A percentile compares a stretch with the other conserved stretches of the same genome.
phyloP scores from a whole-genome alignment of 2,888 invertebrate species.

The Lepidochrysops patricia region DNA sequence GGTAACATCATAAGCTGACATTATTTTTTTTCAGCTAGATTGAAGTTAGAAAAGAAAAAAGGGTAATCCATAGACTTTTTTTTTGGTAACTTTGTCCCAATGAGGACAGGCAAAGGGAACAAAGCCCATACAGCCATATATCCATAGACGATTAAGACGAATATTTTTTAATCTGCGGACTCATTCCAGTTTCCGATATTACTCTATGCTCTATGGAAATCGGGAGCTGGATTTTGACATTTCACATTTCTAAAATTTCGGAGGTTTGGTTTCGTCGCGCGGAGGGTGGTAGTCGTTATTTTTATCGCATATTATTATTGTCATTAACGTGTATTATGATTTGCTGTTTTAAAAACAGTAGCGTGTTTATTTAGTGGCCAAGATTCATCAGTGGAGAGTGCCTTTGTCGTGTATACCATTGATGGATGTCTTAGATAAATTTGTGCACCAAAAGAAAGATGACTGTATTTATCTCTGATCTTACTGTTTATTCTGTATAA shows the following conservation, averaged over 20 bases:
- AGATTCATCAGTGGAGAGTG: constrained; percentile 34
- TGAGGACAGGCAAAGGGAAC: too few species aligned
- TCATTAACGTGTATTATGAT: constrained; percentile 39
- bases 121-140: too few species aligned
- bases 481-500: constrained; percentile 53
- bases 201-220: constrained; percentile 13
- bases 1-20: too few species aligned
- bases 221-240: constrained; percentile 29
- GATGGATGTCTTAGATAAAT: constrained; percentile 48
- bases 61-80: too few species aligned
- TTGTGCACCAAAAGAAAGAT: constrained; percentile 53
- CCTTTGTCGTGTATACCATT: constrained; percentile 41
- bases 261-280: constrained; percentile 41
- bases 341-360: constrained; percentile 40
- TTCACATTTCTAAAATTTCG: constrained; percentile 40
- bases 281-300: constrained; percentile 45
- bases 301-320: constrained; percentile 36
- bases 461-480: constrained; percentile 52
- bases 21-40: too few species aligned
- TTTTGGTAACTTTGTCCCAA: too few species aligned
- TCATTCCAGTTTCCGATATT: constrained; percentile 19
- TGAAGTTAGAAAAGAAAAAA: too few species aligned
- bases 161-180: not conserved
- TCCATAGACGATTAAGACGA: not conserved
- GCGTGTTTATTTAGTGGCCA: constrained; percentile 35